Evolutionary conservation across 1,140 invertebrate genomes (phyloP), one percentile per base, ranked within the genome.

Genomic region (Papilio machaon): DNA sequence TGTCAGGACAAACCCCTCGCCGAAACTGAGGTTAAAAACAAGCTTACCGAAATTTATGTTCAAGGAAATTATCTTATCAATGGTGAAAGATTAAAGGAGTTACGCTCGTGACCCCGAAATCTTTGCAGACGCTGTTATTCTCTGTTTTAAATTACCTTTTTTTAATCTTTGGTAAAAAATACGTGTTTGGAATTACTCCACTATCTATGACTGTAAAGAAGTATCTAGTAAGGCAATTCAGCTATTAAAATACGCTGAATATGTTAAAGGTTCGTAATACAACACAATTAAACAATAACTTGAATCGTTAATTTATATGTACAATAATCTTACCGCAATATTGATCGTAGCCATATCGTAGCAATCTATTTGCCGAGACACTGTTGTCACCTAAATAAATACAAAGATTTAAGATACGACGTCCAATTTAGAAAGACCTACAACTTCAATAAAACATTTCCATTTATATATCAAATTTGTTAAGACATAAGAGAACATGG

Each of bases 21-120:
- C 64, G 23, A 15, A 30, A 35, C 23, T 15, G 64, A 15, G 60
- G 79, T 87, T 85, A 86, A 87, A 85, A 87, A 85, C 82, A 80
- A 82, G 54, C 82, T 19, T 75, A 43, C 23, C 8, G 17, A 30
- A 70, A 35, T 35, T 70, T 38, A 70, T 70, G 6, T 38, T 10
- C 6, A 38, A 30, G 23, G 30, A 64, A 64, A 64, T 64, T 64
- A 64, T 2, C 64, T 70, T 15, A 70, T 70, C 64, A 38, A 70
- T 35, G 30, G 30, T 38, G 13, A 38, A 70, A 70, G 23, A 70
- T 38, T 70, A 35, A 70, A 70, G 30, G 23, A 67, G 10, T 30
- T 35, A 70, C 64, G 30, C 13, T 15, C 6, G 23, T 67, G 23
- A 64, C 8, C 60, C 8, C 11, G 60, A 23, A 30, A 64, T 13